Conservation (phyloP, 1,140 invertebrate genomes). For the Drusus annulatus region DNA sequence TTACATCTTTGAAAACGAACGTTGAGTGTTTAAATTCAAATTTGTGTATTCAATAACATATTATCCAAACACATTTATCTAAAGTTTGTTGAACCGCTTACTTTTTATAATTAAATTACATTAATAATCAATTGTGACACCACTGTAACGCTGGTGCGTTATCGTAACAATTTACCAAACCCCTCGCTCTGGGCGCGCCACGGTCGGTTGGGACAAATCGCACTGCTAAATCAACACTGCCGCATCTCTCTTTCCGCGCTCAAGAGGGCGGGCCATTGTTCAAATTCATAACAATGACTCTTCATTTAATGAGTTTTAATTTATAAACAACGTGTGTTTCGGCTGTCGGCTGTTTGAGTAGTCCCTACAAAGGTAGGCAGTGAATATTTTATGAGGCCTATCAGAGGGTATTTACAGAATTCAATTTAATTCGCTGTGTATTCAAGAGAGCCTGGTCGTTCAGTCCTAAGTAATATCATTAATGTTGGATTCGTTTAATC, state of each 20-base stretch:
- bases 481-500: conserved; percentile 25
- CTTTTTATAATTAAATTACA: not conserved
- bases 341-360: conserved; percentile 40
- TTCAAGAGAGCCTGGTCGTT: conserved; percentile 7
- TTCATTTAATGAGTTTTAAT: conserved; percentile 58
- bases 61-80: no score
- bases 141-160: not conserved
- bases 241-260: conserved; percentile 45
- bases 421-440: conserved; percentile 30
- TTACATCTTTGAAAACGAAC: no score
- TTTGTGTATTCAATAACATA: no score
- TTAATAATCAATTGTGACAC: not conserved
- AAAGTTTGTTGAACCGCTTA: no score
- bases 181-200: not conserved
- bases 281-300: conserved; percentile 51
- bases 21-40: no score
- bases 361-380: conserved; percentile 12
- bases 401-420: conserved; percentile 39
- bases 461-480: conserved; percentile 35
- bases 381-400: conserved; percentile 48
- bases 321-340: conserved; percentile 55
- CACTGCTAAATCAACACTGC: conserved; percentile 44
- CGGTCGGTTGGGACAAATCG: conserved; percentile 25
- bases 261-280: conserved; percentile 46
- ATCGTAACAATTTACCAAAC: not conserved